Percentiles rank a stretch among this genome's conserved stretches.
These are phyloP conservation scores for Eupeodes luniger DNA, from an alignment of 2,888 invertebrate genomes.

Conservation along the genomic window DNA sequence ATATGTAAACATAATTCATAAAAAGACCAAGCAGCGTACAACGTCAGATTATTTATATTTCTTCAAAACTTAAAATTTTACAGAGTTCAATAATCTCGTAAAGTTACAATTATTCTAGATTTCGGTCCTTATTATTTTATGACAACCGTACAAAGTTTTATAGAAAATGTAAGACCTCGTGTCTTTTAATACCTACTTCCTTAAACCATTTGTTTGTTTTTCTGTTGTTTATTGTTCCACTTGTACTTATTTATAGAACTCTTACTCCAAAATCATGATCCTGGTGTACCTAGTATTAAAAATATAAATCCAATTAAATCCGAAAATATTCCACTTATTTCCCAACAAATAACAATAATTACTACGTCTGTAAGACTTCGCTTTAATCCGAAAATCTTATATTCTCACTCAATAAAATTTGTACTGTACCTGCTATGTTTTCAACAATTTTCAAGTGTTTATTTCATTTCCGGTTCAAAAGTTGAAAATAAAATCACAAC, in stretches of 20 bases:
- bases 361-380: neutral
- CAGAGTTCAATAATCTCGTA: too few relatives aligned
- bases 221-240: too few relatives aligned
- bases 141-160: too few relatives aligned
- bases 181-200: too few relatives aligned
- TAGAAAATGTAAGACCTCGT: too few relatives aligned
- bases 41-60: too few relatives aligned
- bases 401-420: slow-evolving; percentile 70
- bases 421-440: slow-evolving; percentile 51
- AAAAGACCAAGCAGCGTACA: too few relatives aligned
- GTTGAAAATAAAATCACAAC: slow-evolving; percentile 52
- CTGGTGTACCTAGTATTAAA: neutral
- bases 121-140: too few relatives aligned
- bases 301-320: neutral
- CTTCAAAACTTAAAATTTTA: too few relatives aligned
- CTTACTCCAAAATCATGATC: neutral
- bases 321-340: neutral
- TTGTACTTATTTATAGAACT: neutral
- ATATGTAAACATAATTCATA: too few relatives aligned
- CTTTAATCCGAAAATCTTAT: slow-evolving; percentile 13
- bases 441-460: slow-evolving; percentile 73
- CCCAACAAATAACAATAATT: neutral
- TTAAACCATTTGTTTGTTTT: too few relatives aligned
- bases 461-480: slow-evolving; percentile 65
- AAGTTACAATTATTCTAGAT: too few relatives aligned